Evolutionary conservation across 2,888 invertebrate species (phyloP).

Genomic region (Drosophila kanekoi): DNA sequence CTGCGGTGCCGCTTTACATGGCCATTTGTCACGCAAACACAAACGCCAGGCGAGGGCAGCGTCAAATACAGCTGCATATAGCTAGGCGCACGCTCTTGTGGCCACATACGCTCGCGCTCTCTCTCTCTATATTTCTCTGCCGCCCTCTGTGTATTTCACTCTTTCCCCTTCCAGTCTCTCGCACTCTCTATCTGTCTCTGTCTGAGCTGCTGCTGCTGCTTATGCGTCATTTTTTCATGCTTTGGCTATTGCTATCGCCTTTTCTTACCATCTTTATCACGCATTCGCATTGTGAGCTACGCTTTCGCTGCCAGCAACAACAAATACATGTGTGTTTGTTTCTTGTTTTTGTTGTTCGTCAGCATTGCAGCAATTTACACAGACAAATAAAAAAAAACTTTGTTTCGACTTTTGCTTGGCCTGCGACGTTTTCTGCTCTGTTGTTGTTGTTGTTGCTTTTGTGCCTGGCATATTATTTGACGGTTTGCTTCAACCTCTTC

Average conservation of each 20-base stretch:
- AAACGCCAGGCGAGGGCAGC: conserved; percentile 22
- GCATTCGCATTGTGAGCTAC: conserved; percentile 37
- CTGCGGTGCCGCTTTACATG: conserved; percentile 70
- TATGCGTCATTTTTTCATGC: conserved; percentile 75
- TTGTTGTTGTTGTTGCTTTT: conserved; percentile 28
- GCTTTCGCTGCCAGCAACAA: conserved; percentile 38
- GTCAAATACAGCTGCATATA: conserved; percentile 55
- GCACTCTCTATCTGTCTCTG: background rate
- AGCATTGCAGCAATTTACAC: conserved; percentile 80
- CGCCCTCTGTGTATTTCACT: no score
- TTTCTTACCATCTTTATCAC: conserved; percentile 71
- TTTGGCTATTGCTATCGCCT: conserved; percentile 41
- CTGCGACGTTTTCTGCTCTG: conserved; percentile 53
- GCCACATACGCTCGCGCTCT: conserved; percentile 10
- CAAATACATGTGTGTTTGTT: conserved; percentile 36
- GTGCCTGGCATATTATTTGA: conserved; percentile 55
- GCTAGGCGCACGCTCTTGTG: conserved; percentile 37
- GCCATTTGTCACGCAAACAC: conserved; percentile 62
- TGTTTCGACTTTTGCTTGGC: conserved; percentile 27
- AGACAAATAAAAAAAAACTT: conserved; percentile 28
- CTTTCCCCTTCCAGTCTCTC: background rate
- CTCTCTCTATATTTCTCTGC: background rate
- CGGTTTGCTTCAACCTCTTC: conserved; percentile 48
- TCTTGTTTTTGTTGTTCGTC: conserved; percentile 53
- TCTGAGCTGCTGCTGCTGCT: conserved; percentile 39